A percentile compares a stretch with the other conserved stretches of the same genome.
Conservation (phyloP, 2,797 vertebrate genomes). For the Chrysocyon brachyurus region DNA sequence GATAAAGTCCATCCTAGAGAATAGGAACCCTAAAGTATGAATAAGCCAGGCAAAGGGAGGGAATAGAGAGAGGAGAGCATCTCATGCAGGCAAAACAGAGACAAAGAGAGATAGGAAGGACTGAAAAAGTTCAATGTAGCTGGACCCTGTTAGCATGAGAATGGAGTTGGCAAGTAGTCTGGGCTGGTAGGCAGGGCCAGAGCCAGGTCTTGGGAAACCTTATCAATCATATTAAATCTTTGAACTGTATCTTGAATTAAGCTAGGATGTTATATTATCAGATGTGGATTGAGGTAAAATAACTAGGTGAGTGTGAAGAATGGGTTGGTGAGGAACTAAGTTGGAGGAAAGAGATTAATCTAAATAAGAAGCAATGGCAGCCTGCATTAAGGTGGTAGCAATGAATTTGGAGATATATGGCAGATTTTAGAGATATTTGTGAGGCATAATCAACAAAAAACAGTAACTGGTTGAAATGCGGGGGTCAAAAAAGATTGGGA, state of each 20-base stretch:
- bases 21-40: not conserved
- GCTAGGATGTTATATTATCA: not conserved
- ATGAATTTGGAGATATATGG: not conserved
- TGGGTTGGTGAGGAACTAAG: not conserved
- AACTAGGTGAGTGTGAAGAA: not conserved
- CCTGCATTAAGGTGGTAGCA: not conserved
- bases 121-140: not conserved
- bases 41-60: not conserved
- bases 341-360: not conserved
- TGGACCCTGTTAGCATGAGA: not conserved
- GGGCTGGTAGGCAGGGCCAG: not conserved
- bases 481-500: not conserved
- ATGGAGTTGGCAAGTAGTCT: not conserved
- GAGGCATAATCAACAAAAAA: not conserved
- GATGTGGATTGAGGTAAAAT: not conserved
- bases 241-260: constrained; percentile 38
- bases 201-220: not conserved
- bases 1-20: not conserved
- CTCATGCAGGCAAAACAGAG: not conserved
- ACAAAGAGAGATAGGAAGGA: not conserved
- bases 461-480: not conserved
- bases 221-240: not conserved
- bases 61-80: not conserved
- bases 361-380: constrained; percentile 13
- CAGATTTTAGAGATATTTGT: not conserved